A percentile compares a stretch with the other conserved stretches of the same genome.
Evolutionary conservation across 2,797 vertebrate genomes (phyloP).

Genomic region (Bryconaethiops microstoma): DNA sequence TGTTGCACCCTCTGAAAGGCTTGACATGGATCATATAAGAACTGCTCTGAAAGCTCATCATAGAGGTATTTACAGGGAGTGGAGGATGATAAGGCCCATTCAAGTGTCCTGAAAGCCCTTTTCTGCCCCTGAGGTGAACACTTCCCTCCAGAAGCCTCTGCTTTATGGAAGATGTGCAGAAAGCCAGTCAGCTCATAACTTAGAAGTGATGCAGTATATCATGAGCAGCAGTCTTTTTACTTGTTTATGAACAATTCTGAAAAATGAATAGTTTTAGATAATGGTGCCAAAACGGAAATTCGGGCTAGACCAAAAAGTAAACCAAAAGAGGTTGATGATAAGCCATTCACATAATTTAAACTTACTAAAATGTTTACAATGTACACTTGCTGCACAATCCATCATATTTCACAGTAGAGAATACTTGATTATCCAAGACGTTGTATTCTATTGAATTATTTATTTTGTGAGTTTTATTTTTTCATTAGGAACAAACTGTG

Average conservation of each 20-base stretch:
- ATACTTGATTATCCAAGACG: too few relatives aligned
- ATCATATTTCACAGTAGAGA: too few relatives aligned
- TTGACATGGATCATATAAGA: not conserved
- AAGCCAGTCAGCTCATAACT: conserved; percentile 16
- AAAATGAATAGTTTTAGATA: too few relatives aligned
- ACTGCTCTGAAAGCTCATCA: not conserved
- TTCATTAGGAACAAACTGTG: too few relatives aligned
- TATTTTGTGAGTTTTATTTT: too few relatives aligned
- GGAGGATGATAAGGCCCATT: not conserved
- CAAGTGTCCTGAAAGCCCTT: not conserved
- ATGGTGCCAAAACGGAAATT: too few relatives aligned
- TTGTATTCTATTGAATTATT: too few relatives aligned
- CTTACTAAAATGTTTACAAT: too few relatives aligned
- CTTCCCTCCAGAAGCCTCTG: not conserved
- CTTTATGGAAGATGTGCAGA: not conserved
- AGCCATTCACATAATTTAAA: too few relatives aligned
- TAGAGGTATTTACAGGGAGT: conserved; percentile 7
- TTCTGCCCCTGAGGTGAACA: conserved; percentile 7
- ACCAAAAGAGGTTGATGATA: not conserved
- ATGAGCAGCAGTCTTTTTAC: not conserved
- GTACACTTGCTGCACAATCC: too few relatives aligned
- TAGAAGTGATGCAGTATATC: not conserved
- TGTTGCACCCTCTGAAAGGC: not conserved
- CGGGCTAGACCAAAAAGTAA: too few relatives aligned
- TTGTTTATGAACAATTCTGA: not conserved